Evolutionary conservation across 2,888 invertebrate species (phyloP).

Genomic region (Cosmia trapezina): DNA sequence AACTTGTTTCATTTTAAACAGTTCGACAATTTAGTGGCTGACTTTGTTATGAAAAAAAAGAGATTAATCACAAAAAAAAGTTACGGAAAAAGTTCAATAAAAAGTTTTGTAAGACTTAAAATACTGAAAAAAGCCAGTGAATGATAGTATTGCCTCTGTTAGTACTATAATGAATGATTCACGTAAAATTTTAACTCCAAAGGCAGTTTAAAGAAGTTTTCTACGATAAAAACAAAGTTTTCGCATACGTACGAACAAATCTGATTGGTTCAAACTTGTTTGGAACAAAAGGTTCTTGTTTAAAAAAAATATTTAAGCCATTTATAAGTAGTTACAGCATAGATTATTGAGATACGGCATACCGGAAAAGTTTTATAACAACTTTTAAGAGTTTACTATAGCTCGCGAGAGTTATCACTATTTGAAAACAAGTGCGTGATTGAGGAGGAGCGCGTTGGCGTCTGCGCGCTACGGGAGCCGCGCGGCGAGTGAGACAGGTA

Average conservation of each 20-base stretch:
- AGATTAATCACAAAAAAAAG: not conserved
- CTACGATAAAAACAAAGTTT: not conserved
- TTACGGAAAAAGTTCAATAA: not conserved
- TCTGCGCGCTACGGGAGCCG: conserved; percentile 21
- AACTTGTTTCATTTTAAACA: not conserved
- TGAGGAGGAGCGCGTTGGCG: conserved; percentile 27
- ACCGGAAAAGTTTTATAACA: conserved; percentile 31
- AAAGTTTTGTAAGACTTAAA: conserved; percentile 13
- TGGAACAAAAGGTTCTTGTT: not conserved
- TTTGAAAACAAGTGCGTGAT: conserved; percentile 9
- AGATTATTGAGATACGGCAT: not conserved
- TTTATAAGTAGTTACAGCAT: not conserved
- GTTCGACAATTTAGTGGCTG: not conserved
- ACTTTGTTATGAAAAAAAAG: not conserved
- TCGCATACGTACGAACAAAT: not conserved
- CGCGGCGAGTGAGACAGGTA: conserved; percentile 24
- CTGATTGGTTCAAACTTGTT: too few relatives aligned
- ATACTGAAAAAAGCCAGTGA: not conserved
- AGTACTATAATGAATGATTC: not conserved
- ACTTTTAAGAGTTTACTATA: conserved; percentile 40
- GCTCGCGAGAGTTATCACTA: conserved; percentile 19
- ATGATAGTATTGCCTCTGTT: not conserved
- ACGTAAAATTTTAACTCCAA: not conserved
- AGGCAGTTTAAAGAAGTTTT: conserved; percentile 8
- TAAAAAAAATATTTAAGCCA: not conserved